Evolutionary conservation across 2,888 invertebrate species (phyloP).

Genomic region (Limenitis arthemis): DNA sequence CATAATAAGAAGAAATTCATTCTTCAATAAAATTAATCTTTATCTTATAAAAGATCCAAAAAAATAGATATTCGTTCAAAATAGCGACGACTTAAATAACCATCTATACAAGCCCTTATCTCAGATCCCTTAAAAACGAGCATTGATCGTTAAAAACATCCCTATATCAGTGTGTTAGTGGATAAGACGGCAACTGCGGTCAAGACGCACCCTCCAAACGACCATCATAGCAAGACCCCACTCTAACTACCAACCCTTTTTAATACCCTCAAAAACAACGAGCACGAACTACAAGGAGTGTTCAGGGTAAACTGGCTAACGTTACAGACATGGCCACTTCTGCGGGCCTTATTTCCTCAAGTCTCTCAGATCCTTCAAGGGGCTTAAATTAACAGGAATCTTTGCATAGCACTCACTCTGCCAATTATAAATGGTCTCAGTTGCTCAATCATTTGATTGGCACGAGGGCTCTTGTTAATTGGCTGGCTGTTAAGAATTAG

Average conservation of each 20-base stretch:
- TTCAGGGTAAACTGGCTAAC: conserved; percentile 37
- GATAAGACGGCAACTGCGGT: conserved; percentile 47
- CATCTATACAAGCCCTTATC: neutral
- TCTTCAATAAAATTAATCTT: no score
- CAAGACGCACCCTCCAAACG: conserved; percentile 44
- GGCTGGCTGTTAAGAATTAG: conserved; percentile 45
- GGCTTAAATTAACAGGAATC: conserved; percentile 26
- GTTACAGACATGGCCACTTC: conserved; percentile 58
- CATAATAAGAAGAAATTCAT: no score
- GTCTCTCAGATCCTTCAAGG: conserved; percentile 26
- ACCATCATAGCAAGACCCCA: conserved; percentile 31
- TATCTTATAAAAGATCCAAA: no score
- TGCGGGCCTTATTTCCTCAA: conserved; percentile 50
- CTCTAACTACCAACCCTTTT: conserved; percentile 33
- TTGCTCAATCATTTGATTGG: conserved; percentile 10
- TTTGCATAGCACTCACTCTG: conserved; percentile 22
- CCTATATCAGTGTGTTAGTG: conserved; percentile 29
- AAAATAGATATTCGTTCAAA: no score
- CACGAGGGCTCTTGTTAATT: conserved; percentile 10
- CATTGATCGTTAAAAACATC: conserved; percentile 23
- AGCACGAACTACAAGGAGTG: conserved; percentile 31
- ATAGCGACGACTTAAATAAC: no score
- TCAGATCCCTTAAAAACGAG: conserved; percentile 1
- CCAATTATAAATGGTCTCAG: conserved; percentile 20
- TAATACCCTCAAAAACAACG: conserved; percentile 42